A percentile compares a stretch with the other conserved stretches of the same genome.
phyloP scores from a whole-genome alignment of 2,113 vertebrate genomes.

The Smithornis capensis region DNA sequence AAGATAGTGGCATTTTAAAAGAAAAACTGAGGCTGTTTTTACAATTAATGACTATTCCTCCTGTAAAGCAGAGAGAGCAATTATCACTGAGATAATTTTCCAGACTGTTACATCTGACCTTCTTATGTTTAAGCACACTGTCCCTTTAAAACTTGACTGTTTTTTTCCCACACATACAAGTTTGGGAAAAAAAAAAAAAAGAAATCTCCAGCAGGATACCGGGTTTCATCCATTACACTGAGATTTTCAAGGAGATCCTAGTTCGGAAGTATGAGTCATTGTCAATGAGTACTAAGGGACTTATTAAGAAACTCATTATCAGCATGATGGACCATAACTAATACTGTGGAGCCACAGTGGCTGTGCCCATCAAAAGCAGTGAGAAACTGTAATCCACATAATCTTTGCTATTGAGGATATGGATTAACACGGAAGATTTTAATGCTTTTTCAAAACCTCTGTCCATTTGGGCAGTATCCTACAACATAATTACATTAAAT shows the following conservation, averaged over 20 bases:
- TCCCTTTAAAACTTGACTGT: background rate
- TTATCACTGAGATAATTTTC: background rate
- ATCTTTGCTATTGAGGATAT: background rate
- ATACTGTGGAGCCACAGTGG: conserved; percentile 31
- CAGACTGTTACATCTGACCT: background rate
- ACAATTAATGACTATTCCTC: background rate
- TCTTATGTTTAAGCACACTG: background rate
- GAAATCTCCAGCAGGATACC: background rate
- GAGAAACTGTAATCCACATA: background rate
- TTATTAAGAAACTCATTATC: conserved; percentile 64
- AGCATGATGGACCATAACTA: conserved; percentile 52
- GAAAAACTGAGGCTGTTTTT: background rate
- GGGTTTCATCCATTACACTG: background rate
- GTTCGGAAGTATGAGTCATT: conserved; percentile 51
- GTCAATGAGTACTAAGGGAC: conserved; percentile 45
- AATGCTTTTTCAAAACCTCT: background rate
- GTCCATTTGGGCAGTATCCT: background rate
- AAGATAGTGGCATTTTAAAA: background rate
- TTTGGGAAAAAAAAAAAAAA: background rate
- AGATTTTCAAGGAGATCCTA: conserved; percentile 26
- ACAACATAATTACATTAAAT: background rate
- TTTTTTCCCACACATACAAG: background rate
- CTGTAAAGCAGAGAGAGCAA: background rate
- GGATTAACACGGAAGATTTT: background rate
- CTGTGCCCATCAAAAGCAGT: background rate